Evolutionary conservation across 2,113 vertebrate genomes (phyloP).

Genomic region (Myotis brandtii): DNA sequence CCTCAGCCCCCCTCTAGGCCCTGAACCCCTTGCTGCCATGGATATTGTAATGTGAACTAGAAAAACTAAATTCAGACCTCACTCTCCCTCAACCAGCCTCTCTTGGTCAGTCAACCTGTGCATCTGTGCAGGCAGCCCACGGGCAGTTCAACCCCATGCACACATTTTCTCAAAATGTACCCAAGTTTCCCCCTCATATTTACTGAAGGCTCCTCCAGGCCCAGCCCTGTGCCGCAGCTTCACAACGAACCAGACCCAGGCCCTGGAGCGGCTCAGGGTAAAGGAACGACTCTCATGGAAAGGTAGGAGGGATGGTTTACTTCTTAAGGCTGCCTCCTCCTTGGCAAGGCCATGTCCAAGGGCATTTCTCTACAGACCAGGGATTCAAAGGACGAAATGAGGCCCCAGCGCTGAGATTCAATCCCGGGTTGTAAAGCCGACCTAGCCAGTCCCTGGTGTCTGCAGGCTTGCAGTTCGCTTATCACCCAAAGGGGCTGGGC

Average conservation of each 20-base stretch:
- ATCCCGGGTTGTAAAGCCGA: not conserved
- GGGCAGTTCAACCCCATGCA: not conserved
- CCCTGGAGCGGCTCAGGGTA: not conserved
- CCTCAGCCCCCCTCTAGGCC: not conserved
- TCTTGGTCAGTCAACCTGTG: not conserved
- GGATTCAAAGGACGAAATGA: not conserved
- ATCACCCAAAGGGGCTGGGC: rapidly evolving
- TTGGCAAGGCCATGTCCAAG: not conserved
- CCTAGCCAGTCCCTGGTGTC: rapidly evolving
- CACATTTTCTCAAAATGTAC: not conserved
- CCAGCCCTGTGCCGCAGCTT: not conserved
- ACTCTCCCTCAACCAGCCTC: not conserved
- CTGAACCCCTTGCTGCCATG: not conserved
- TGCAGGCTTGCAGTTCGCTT: not conserved
- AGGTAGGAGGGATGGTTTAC: not conserved
- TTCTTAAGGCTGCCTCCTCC: not conserved
- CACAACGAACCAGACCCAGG: not conserved
- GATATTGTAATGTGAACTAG: not conserved
- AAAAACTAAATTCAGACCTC: not conserved
- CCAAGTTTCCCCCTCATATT: not conserved
- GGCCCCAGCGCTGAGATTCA: rapidly evolving
- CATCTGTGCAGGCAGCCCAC: no score
- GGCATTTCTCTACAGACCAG: not conserved
- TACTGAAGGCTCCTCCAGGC: not conserved
- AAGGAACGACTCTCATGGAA: not conserved